These are phyloP conservation scores for Lindbergichthys nudifrons DNA, from an alignment of 2,797 vertebrate genomes.

Conservation along the genomic window DNA sequence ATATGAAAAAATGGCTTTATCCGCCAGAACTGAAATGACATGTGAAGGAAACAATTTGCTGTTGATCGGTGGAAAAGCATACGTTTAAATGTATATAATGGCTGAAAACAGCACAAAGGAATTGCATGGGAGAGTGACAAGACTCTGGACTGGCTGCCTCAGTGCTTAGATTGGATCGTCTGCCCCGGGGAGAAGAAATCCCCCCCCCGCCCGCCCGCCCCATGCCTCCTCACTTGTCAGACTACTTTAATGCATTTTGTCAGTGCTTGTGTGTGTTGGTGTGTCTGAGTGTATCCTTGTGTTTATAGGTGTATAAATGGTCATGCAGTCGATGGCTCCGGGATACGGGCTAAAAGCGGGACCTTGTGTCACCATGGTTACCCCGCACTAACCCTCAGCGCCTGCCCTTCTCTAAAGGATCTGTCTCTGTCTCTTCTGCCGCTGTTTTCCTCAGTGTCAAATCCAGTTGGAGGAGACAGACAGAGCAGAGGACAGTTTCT, in stretches of 20 bases:
- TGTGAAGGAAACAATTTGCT: too few relatives aligned
- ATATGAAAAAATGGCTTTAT: background rate
- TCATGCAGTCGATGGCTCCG: slow-evolving; percentile 56
- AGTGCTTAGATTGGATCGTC: slow-evolving; percentile 57
- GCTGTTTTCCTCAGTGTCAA: slow-evolving; percentile 22
- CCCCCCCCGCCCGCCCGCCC: background rate
- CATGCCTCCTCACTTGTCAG: slow-evolving; percentile 64
- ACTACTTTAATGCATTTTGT: slow-evolving; percentile 70
- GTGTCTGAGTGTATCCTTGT: slow-evolving; percentile 36
- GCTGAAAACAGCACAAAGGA: slow-evolving; percentile 20
- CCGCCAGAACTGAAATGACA: background rate
- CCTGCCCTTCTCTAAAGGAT: slow-evolving; percentile 64
- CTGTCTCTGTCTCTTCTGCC: slow-evolving; percentile 24
- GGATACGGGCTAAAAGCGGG: slow-evolving; percentile 65
- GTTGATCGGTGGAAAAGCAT: too few relatives aligned
- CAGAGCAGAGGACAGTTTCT: slow-evolving; percentile 3
- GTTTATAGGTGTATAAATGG: slow-evolving; percentile 67
- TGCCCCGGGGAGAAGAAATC: slow-evolving; percentile 33
- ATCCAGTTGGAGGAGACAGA: slow-evolving; percentile 30
- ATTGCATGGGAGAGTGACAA: slow-evolving; percentile 28
- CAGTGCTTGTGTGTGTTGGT: slow-evolving; percentile 30
- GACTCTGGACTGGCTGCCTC: slow-evolving; percentile 55
- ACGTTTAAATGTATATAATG: slow-evolving; percentile 10
- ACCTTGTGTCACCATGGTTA: slow-evolving; percentile 65
- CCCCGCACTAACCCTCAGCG: slow-evolving; percentile 56